Evolutionary conservation across 2,113 vertebrate species (phyloP), one percentile per base, ranked within the genome.

Genomic region (Aleadryas rufinucha): DNA sequence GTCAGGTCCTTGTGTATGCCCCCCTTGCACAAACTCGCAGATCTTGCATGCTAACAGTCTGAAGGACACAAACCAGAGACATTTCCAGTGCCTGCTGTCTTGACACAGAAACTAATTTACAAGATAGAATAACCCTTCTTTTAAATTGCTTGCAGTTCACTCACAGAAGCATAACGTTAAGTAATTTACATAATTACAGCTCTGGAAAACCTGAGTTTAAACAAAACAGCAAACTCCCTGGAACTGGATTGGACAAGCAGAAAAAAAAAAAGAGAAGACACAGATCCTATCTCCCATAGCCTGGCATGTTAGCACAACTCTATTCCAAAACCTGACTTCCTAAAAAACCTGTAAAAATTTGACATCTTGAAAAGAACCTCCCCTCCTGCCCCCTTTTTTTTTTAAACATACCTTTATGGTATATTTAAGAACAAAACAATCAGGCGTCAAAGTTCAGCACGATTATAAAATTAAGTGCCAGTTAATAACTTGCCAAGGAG

Each of bases 311-410:
- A 83, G 45, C 44, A 86, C 71, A 88, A 45, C 50, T 74, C 31
- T 59, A 41, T 45, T 89, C 50, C 28, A 61, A 71, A 79, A 92
- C 21, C 1, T 78, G 49, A 65, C 50, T 89, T 80, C 63, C 47
- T 82, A 70, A 70, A 60, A 76, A 72, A n/a, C 17, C 16, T 31
- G 57, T 42, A 53, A 94, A 93, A 89, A 83, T 84, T 5, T 33
- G 24, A 61, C 45, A 68, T 92, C 23, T 81, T 86, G 15, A 78
- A 82, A 89, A 76, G 28, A 60, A 60, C 16, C 11, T 10, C 5
- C 8, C 0, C 7, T 5, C 3, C 10, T 2, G 1, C 2, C 6
- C 5, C 5, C 1, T 5, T 28, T 16, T 35, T 49, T 76, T 57
- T 49, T 56, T 39, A 26, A 4, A 44, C 1, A 4, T 52, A 37